A percentile compares a stretch with the other conserved stretches of the same genome.
Evolutionary conservation across 2,888 invertebrate genomes (phyloP).

Genomic region (Perizoma flavofasciatum): DNA sequence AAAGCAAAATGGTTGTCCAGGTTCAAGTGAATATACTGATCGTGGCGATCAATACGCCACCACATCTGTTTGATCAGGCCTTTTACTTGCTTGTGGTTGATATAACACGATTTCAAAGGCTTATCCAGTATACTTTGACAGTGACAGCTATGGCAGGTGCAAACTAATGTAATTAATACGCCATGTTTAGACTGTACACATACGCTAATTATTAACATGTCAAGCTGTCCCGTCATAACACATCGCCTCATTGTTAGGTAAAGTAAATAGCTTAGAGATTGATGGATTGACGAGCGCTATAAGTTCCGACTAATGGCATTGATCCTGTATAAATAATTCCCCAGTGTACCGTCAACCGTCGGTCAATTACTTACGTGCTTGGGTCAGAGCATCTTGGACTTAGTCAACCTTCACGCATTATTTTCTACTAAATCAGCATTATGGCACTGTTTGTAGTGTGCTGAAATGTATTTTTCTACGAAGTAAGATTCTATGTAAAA

Average conservation of each 20-base stretch:
- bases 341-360: conserved; percentile 6
- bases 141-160: conserved; percentile 25
- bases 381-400: conserved; percentile 4
- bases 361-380: conserved; percentile 15
- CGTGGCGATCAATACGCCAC: too few relatives aligned
- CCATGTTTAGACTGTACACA: conserved; percentile 11
- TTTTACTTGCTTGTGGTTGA: conserved; percentile 1
- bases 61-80: too few relatives aligned
- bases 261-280: conserved; percentile 14
- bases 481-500: background rate
- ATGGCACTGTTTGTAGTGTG: too few relatives aligned
- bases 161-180: conserved; percentile 34
- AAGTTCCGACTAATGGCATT: conserved; percentile 13
- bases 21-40: too few relatives aligned
- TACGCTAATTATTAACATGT: conserved; percentile 36
- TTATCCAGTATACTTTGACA: conserved; percentile 1
- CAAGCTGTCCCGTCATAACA: conserved; percentile 33
- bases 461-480: too few relatives aligned
- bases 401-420: background rate
- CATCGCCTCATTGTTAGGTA: conserved; percentile 16
- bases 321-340: conserved; percentile 20
- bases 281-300: conserved; percentile 14
- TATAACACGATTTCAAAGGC: conserved; percentile 8
- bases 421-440: background rate
- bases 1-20: too few relatives aligned